Evolutionary conservation across 2,113 vertebrate genomes (phyloP), one percentile per base, ranked within the genome.

Genomic region (Cygnus atratus): DNA sequence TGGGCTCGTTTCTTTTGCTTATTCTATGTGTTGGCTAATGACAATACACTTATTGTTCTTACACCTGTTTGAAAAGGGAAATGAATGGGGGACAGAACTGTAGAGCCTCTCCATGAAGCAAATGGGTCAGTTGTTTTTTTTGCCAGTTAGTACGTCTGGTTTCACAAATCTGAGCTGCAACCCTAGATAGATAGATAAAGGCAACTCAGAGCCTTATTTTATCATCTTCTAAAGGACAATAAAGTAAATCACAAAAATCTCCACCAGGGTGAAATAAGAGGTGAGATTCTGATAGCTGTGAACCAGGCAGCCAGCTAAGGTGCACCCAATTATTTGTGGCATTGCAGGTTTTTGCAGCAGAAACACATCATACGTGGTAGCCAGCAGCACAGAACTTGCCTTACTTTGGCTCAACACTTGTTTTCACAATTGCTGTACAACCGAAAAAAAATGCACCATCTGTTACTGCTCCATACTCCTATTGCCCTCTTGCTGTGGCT

Each of bases 41-140:
- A 96, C 90, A 97, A 78, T 95, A 70, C 39, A 78, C 82, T 87
- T 95, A 72, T 75, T 97, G 91, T 97, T 96, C 92, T 87, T 92
- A 81, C 22, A 92, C 92, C 82, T 87, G 62, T 94, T 95, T 96
- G 89, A 50, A 81, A 93, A 88, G 62, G 68, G 55, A 84, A 92
- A 77, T 59, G 20, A 95, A 44, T 73, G 19, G 80, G 81, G 88
- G 82, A 84, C 67, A 91, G 75, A 87, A 84, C 82, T 93, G 77
- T 73, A 96, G 79, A 88, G 70, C 54, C 43, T 89, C 78, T 95
- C 67, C n/a, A 85, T 33, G 44, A 84, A 59, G 68, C 70, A 80
- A 93, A 83, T 63, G 50, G 46, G 33, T 96, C 82, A 85, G 37
- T 62, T 17, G 8, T 15, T 10, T 61, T 14, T 28, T 33, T 9